Evolutionary conservation across 2,888 invertebrate species (phyloP), one percentile per base, ranked within the genome.

Genomic region (Megaustenia siamemsis): DNA sequence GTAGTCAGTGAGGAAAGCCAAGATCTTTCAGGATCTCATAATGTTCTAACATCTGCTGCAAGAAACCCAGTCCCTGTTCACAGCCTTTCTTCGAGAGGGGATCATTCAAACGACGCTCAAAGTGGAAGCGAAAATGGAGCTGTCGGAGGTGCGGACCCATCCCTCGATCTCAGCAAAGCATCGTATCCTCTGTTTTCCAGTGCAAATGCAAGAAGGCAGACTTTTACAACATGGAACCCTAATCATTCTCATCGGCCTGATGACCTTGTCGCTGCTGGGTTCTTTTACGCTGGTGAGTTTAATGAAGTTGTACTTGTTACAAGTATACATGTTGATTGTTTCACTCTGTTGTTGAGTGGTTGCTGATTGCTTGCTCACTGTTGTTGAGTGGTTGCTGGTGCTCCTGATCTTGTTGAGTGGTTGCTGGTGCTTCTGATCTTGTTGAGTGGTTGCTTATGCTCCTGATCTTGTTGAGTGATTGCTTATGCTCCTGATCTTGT

Each of bases 251-350:
- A 83, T 56, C 82, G 76, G 0, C 73, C 76, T 53, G 86, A 86
- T 40, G 85, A 85, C n/a, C 78, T 86, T 40, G 69, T 81, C 12
- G 45, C 76, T 24, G 79, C 76, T 18, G 86, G 86, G 1, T 86
- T 86, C 68, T 86, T 86, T 56, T 86, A 83, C 73, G 85, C 86
- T 81, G 86, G 86, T 86, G 45, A 81, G 21, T 24, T 77, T 63
- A 76, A 21, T 69, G n/a, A n/a, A n/a, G n/a, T n/a, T n/a, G n/a
- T n/a, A n/a, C n/a, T n/a, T n/a, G n/a, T n/a, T n/a, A n/a, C n/a
- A n/a, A n/a, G n/a, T n/a, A n/a, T n/a, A n/a, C n/a, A n/a, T n/a
- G n/a, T n/a, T n/a, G n/a, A n/a, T n/a, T n/a, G n/a, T n/a, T n/a
- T n/a, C n/a, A n/a, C n/a, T n/a, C n/a, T n/a, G n/a, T n/a, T n/a